Evolutionary conservation across 2,113 vertebrate species (phyloP), one percentile per base, ranked within the genome.

Genomic region (Megaptera novaeangliae): DNA sequence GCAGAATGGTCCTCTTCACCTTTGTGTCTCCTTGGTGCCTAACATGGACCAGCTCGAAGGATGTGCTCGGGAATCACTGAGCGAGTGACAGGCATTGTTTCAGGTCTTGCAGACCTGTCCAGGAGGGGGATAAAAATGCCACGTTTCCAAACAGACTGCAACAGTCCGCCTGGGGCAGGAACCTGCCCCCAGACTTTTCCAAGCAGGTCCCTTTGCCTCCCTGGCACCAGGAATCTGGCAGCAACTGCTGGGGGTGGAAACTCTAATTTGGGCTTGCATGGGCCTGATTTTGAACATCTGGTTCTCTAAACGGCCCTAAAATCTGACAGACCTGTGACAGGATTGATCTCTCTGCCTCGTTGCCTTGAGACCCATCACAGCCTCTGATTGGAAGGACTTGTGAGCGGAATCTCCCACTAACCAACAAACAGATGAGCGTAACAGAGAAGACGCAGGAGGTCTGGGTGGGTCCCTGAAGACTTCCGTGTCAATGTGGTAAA

Each of bases 31-130:
- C 23, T 57, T 41, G 8, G 49, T 15, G 2, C 5, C 11, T 13
- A 7, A 3, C 12, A 3, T 41, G 59, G 29, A 15, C 31, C 1
- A 1, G 25, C 41, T 57, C 0, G 0, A 36, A 41, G 59, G 69
- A 20, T 39, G 59, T 61, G 25, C n/a, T 71, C 44, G 23, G 52
- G 52, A 88, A 13, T 88, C 63, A 31, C 5, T 31, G 86, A 39
- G 18, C 14, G 23, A 93, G 29, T 39, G 87, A 44, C 44, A 52
- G 63, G 41, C 39, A 3, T 46, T 29, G 9, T 85, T 77, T 68
- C 12, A 0, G n/a, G 46, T 68, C 85, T 81, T 69, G 46, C 69
- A 91, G 0, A 94, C 69, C 41, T 46, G 29, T 55, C 34, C 39
- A 23, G 68, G 41, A 68, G 29, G 3, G 55, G 5, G 8, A n/a